Evolutionary conservation across 30 jellyfish, hydroid and myxozoan species (phyloP).

Genomic region (Chrysaora quinquecirrha): DNA sequence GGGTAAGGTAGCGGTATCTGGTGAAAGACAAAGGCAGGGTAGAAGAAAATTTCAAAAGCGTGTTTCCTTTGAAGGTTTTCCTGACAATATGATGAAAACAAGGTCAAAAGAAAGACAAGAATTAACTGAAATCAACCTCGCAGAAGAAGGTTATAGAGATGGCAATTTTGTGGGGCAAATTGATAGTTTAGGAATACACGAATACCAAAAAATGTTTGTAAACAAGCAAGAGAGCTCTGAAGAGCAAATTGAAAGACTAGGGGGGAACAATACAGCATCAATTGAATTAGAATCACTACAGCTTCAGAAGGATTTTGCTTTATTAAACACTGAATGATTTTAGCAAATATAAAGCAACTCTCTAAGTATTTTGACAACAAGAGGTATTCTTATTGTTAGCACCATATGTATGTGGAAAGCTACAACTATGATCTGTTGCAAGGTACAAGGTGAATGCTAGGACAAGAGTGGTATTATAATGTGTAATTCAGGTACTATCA

Average conservation of each 20-base stretch:
- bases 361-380: neutral
- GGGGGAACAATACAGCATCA: neutral
- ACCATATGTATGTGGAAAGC: too few species aligned
- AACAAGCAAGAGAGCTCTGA: neutral
- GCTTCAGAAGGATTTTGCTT: constrained; percentile 15
- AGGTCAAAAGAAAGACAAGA: neutral
- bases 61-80: neutral
- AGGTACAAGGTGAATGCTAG: too few species aligned
- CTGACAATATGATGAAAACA: neutral
- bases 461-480: too few species aligned
- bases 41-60: neutral
- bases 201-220: neutral
- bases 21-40: neutral
- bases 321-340: neutral
- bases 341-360: neutral
- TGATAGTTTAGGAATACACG: too few species aligned
- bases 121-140: too few species aligned
- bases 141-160: too few species aligned
- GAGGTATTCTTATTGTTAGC: too few species aligned
- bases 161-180: too few species aligned
- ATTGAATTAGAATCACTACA: neutral
- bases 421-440: too few species aligned
- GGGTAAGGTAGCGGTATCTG: neutral
- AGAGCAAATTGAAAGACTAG: neutral
- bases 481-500: too few species aligned